Percentiles rank a stretch among this genome's conserved stretches.
Conservation (phyloP, 2,888 invertebrate genomes). For the Polietes domitor region DNA sequence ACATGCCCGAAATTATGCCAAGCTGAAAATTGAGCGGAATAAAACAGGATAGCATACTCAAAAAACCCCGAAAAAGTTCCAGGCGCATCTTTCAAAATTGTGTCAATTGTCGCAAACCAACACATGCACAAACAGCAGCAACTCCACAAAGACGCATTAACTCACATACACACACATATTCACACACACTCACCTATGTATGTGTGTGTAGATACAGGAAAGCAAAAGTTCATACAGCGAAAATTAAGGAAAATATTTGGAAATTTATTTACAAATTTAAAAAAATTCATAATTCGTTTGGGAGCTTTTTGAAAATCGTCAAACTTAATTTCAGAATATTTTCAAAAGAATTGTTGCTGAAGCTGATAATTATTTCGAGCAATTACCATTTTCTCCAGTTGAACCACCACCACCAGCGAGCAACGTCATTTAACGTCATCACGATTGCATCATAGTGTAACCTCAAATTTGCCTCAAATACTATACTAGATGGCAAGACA, state of each 20-base stretch:
- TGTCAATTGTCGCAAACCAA: constrained; percentile 65
- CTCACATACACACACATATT: constrained; percentile 10
- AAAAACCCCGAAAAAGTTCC: constrained; percentile 66
- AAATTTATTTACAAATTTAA: no score
- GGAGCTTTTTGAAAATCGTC: no score
- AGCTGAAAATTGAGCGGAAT: constrained; percentile 69
- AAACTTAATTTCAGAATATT: no score
- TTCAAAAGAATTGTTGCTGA: no score
- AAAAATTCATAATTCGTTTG: no score
- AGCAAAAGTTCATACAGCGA: no score
- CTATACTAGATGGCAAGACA: constrained; percentile 63
- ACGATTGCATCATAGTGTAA: constrained; percentile 69
- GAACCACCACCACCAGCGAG: no score
- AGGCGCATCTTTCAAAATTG: constrained; percentile 67
- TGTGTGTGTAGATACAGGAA: not conserved
- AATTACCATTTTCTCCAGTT: no score
- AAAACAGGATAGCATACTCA: constrained; percentile 53
- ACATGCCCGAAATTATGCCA: constrained; percentile 76
- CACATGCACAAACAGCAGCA: constrained; percentile 47
- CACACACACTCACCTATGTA: not conserved
- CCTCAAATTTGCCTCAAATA: constrained; percentile 64
- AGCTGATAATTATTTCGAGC: no score
- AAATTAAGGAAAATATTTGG: no score
- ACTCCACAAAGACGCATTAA: constrained; percentile 1
- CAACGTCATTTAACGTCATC: constrained; percentile 67